Evolutionary conservation across 1,140 invertebrate genomes (phyloP), one percentile per base, ranked within the genome.

Genomic region (Gonatopus flavifemur): DNA sequence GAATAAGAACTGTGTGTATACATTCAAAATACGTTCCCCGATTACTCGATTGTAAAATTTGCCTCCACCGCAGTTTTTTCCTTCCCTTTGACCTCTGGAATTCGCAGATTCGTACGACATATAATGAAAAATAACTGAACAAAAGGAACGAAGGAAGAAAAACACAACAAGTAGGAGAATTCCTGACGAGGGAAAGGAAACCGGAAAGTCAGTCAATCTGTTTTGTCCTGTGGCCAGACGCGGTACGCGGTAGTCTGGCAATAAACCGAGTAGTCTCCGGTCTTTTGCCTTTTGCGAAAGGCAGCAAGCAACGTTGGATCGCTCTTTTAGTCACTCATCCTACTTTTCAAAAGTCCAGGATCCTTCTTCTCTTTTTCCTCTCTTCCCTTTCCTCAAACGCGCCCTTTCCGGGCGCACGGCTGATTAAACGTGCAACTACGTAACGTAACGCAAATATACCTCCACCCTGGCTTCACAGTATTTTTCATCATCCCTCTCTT

Each of bases 341-440:
- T 56, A 30, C 54, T 43, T 52, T 44, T 52, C 51, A 53, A 40
- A 57, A 54, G 45, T 49, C 45, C 24, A 43, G 44, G 33, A 33
- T 12, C 25, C 36, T 33, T 38, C 42, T 42, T 37, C 50, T 36
- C 12, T 45, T 16, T 31, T 40, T 21, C 30, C 36, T 46, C 31
- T 45, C 45, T 51, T 19, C 40, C 52, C 58, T 48, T 40, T 55
- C 30, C 41, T 51, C 49, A 49, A 49, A 52, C 41, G 48, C 49
- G 50, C 57, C 55, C 49, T 62, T 66, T 62, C 64, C 54, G 58
- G 48, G 51, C 61, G 66, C 66, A 76, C 64, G 70, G 72, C 67
- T 76, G 72, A 76, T 76, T 76, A 77, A 77, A 76, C 73, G 72
- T 67, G 64, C 71, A 75, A 74, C 73, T 76, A 73, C 69, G 66